Evolutionary conservation across 92 coral and sea anemone species (phyloP), one percentile per base, ranked within the genome.

Genomic region (Phenganax marumi): DNA sequence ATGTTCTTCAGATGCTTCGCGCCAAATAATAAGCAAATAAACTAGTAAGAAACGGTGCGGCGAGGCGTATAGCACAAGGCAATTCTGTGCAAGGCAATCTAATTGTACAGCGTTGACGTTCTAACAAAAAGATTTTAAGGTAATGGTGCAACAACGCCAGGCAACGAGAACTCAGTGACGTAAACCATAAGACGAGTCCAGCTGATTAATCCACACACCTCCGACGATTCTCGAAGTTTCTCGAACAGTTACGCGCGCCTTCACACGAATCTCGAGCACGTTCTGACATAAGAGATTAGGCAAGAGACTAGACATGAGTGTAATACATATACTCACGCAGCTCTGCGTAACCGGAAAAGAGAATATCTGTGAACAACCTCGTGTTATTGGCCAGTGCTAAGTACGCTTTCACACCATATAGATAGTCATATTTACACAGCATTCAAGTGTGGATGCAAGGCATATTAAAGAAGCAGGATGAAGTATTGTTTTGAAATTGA

Each of bases 211-310:
- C 21, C 19, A 5, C 65, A 0, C 65, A 58, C 21, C 65, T 18
- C 23, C 72, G 72, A 66, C 49, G 72, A 66, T 66, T 66, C 50
- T 49, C 72, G 72, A 66, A 66, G 48, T 18, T 11, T 66, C 72
- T 49, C 72, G 72, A 66, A 66, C n/a, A 18, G 26, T 19, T 66
- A 16, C 50, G 49, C 17, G 43, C 72, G 72, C 9, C 13, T 49
- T 25, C 72, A 49, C 72, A 49, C 72, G 72, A 66, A 33, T 33
- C 43, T 33, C 43, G 43, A 33, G 43, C 43, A 0, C 43, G 43
- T 33, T 33, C 5, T 33, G 43, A 33, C 43, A 33, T 33, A 33
- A 33, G 43, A 33, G 43, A 33, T 33, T 33, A 33, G 43, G 43
- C 43, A 33, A 33, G 2, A 33, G 43, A 33, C 43, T 2, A 33